These are phyloP conservation scores for Epinotia demarniana DNA, from an alignment of 2,888 invertebrate genomes.

Conservation along the genomic window DNA sequence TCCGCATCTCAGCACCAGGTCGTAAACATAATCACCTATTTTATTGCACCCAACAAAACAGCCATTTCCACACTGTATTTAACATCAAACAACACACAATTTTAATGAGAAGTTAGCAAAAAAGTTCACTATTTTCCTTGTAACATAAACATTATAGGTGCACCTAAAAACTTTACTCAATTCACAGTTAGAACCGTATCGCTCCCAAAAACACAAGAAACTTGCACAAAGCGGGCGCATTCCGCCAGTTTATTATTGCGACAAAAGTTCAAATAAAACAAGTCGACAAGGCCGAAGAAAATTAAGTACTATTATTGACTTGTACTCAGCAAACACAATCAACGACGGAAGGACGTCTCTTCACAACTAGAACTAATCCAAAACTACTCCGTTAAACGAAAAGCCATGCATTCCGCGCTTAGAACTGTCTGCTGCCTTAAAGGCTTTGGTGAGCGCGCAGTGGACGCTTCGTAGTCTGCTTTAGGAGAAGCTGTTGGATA, in stretches of 20 bases:
- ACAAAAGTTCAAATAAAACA: constrained; percentile 55
- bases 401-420: constrained; percentile 4
- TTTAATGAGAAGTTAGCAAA: constrained; percentile 15
- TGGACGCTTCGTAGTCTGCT: neutral
- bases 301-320: constrained; percentile 65
- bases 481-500: neutral
- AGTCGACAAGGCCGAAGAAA: constrained; percentile 58
- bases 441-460: neutral
- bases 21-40: constrained; percentile 22
- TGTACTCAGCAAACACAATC: constrained; percentile 64
- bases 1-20: neutral
- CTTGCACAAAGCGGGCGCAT: constrained; percentile 22
- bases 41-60: constrained; percentile 25
- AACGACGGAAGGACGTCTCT: constrained; percentile 59
- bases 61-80: constrained; percentile 3
- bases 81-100: constrained; percentile 16
- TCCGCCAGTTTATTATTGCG: constrained; percentile 41
- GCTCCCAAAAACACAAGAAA: constrained; percentile 19
- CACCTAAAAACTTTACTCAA: constrained; percentile 10
- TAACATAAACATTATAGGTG: neutral
- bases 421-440: neutral
- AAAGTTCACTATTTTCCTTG: neutral
- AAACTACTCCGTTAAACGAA: neutral
- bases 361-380: constrained; percentile 43
- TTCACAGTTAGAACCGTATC: constrained; percentile 15